Conservation (phyloP, 2,113 vertebrate genomes). For the Gorsachius goisagi region DNA sequence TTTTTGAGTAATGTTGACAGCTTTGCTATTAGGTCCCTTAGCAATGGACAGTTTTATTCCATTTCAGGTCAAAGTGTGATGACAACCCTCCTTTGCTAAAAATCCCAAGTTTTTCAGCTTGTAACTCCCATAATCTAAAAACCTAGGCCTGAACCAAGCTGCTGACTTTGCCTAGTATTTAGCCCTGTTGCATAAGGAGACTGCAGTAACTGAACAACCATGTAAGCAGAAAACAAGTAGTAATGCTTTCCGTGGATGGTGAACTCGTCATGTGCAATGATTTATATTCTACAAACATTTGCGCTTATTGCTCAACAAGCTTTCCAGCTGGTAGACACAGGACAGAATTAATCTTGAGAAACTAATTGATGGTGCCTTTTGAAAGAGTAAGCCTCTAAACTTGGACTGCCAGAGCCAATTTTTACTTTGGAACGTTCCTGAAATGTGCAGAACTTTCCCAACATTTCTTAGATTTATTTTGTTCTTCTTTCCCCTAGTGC, state of each 20-base stretch:
- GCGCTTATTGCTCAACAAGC: neutral
- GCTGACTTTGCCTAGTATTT: neutral
- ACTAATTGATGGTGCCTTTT: neutral
- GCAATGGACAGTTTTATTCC: neutral
- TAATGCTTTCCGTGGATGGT: neutral
- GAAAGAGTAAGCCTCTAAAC: constrained; percentile 8
- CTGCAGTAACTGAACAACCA: neutral
- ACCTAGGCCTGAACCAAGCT: neutral
- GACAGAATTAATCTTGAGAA: constrained; percentile 14
- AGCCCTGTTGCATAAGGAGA: neutral
- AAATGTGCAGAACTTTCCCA: neutral
- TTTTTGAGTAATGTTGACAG: neutral
- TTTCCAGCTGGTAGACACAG: neutral
- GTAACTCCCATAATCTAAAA: neutral
- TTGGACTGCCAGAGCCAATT: neutral
- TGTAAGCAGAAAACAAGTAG: neutral
- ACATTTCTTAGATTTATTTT: neutral
- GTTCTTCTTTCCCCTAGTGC: neutral
- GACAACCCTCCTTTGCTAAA: neutral
- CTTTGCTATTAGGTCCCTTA: neutral
- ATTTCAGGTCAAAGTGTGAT: neutral
- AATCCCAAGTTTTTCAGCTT: neutral
- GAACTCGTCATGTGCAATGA: neutral
- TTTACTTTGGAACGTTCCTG: neutral
- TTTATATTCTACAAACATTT: neutral